Evolutionary conservation across 1,140 invertebrate genomes (phyloP).

Genomic region (Helicoverpa zea): DNA sequence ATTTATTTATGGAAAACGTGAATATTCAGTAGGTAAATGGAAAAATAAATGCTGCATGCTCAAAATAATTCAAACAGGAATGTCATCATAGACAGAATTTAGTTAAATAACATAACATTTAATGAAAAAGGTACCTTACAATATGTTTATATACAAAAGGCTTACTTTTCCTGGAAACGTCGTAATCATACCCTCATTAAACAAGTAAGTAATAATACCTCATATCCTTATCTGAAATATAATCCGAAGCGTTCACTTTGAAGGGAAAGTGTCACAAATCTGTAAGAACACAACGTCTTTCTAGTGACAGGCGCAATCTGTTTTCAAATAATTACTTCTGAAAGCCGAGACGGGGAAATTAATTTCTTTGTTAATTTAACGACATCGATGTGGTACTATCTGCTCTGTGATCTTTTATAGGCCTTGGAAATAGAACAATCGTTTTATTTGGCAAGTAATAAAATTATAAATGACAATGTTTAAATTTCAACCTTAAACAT

Average conservation of each 20-base stretch:
- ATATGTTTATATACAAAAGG: no score
- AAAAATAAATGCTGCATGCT: no score
- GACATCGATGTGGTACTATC: conserved; percentile 60
- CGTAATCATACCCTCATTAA: no score
- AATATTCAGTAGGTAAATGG: no score
- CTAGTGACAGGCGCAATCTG: conserved; percentile 80
- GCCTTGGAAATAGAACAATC: neutral
- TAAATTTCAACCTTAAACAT: no score
- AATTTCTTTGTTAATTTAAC: conserved; percentile 77
- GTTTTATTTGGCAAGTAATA: conserved; percentile 1
- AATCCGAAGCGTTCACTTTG: neutral
- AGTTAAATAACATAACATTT: no score
- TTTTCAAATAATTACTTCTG: conserved; percentile 82
- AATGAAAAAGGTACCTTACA: no score
- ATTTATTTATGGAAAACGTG: no score
- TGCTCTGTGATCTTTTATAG: conserved; percentile 35
- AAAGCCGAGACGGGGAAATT: conserved; percentile 80
- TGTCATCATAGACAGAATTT: no score
- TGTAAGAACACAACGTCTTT: conserved; percentile 57
- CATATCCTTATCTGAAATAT: neutral
- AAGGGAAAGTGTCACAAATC: conserved; percentile 43
- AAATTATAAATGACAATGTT: no score
- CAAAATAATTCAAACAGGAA: no score
- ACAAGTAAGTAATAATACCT: neutral
- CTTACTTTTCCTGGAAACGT: no score